Evolutionary conservation across 2,797 vertebrate genomes (phyloP).

Genomic region (Synanceia verrucosa): DNA sequence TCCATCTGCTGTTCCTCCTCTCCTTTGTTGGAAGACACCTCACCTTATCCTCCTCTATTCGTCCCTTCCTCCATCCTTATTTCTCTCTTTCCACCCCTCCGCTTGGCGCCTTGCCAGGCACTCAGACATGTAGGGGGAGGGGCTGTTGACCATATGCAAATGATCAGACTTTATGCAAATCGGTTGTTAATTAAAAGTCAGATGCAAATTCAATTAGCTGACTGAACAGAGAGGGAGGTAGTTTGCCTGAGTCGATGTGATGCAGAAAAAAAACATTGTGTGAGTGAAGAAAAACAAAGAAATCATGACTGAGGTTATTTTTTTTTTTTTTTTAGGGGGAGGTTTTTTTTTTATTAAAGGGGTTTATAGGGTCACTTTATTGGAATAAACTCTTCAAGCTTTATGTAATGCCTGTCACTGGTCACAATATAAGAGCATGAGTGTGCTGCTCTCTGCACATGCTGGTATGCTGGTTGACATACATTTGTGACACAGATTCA

Average conservation of each 20-base stretch:
- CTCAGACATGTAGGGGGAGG: constrained; percentile 62
- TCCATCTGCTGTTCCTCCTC: constrained; percentile 50
- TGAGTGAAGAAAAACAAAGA: constrained; percentile 32
- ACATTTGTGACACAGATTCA: constrained; percentile 40
- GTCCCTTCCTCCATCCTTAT: constrained; percentile 12
- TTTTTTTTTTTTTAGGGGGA: not conserved
- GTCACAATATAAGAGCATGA: constrained; percentile 3
- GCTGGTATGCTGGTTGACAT: constrained; percentile 23
- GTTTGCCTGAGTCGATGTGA: constrained; percentile 12
- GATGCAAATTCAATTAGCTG: constrained; percentile 77
- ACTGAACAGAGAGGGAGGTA: constrained; percentile 45
- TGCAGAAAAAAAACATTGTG: not conserved
- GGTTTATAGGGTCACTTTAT: constrained; percentile 14
- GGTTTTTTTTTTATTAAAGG: not conserved
- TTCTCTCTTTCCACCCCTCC: constrained; percentile 45
- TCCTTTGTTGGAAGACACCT: constrained; percentile 55
- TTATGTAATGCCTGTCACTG: constrained; percentile 2
- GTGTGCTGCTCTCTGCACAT: not conserved
- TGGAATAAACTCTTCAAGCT: constrained; percentile 8
- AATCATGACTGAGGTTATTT: not conserved
- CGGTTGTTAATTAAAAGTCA: constrained; percentile 78
- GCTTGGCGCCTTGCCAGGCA: constrained; percentile 75
- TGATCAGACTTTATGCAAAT: constrained; percentile 69
- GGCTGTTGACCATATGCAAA: constrained; percentile 67
- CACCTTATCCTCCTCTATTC: constrained; percentile 49